Percentiles rank a stretch among this genome's conserved stretches.
These are phyloP conservation scores for Merops nubicus DNA, from an alignment of 2,113 vertebrate genomes.

Conservation along the genomic window DNA sequence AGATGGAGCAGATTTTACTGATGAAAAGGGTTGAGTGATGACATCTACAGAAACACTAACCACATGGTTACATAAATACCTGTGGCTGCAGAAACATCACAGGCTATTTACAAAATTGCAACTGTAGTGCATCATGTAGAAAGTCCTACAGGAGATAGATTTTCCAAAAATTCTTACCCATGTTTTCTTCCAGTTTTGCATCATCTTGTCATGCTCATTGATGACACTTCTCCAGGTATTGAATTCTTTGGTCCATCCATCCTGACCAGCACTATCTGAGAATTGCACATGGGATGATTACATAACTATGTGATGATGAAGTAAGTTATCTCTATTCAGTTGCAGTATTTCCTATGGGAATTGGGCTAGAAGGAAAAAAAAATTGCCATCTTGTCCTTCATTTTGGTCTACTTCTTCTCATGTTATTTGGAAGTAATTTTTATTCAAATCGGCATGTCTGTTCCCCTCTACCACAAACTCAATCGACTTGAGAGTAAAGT, in stretches of 20 bases:
- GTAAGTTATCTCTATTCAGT: not conserved
- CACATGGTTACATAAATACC: not conserved
- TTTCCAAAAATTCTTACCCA: constrained; percentile 79
- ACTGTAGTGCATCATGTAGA: not conserved
- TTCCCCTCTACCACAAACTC: not conserved
- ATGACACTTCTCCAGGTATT: constrained; percentile 83
- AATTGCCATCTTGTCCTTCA: not conserved
- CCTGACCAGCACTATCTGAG: constrained; percentile 76
- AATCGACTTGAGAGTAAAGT: not conserved
- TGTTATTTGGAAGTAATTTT: not conserved
- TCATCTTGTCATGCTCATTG: constrained; percentile 83
- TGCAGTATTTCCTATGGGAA: not conserved
- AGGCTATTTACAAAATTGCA: not conserved
- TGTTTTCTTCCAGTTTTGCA: constrained; percentile 86
- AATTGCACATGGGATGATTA: constrained; percentile 25
- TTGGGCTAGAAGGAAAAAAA: not conserved
- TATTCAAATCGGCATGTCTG: not conserved
- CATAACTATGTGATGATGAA: fast-evolving
- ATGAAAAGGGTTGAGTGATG: not conserved
- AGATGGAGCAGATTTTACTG: not conserved
- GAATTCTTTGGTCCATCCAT: constrained; percentile 80
- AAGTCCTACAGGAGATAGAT: fast-evolving
- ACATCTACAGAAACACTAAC: not conserved
- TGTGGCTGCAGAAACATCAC: not conserved
- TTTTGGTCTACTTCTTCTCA: not conserved